These are phyloP conservation scores for Pollenia amentaria DNA, from an alignment of 2,888 invertebrate species.

Conservation along the genomic window DNA sequence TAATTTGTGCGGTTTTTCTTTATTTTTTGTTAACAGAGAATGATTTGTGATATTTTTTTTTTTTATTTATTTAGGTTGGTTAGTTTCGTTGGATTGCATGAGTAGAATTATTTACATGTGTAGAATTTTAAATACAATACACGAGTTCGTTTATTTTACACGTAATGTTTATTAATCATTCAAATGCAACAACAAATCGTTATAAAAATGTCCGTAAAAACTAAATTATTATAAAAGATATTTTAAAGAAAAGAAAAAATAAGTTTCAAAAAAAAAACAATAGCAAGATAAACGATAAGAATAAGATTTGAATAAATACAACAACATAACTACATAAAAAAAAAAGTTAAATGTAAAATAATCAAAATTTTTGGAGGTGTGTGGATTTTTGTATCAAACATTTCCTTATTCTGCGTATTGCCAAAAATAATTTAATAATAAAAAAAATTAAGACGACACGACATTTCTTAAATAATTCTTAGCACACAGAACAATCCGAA, in stretches of 20 bases:
- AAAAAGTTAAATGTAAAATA: slow-evolving; percentile 5
- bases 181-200: slow-evolving; percentile 10
- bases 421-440: slow-evolving; percentile 37
- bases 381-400: slow-evolving; percentile 24
- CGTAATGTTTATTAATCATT: slow-evolving; percentile 45
- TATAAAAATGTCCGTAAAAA: slow-evolving; percentile 1
- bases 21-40: slow-evolving; percentile 11
- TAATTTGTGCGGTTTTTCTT: slow-evolving; percentile 19
- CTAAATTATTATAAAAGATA: slow-evolving; percentile 17
- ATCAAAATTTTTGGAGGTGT: slow-evolving; percentile 14
- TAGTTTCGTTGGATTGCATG: slow-evolving; percentile 46
- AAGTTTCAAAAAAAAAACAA: not conserved
- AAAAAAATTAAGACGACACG: slow-evolving; percentile 6
- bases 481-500: not conserved
- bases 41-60: slow-evolving; percentile 22
- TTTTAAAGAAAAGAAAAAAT: slow-evolving; percentile 11
- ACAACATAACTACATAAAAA: not conserved
- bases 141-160: slow-evolving; percentile 26
- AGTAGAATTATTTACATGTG: slow-evolving; percentile 63
- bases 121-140: slow-evolving; percentile 59
- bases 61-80: not conserved
- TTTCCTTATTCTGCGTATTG: slow-evolving; percentile 60
- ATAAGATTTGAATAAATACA: not conserved
- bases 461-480: slow-evolving; percentile 24
- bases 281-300: slow-evolving; percentile 1